Base-by-base conservation (phyloP, 2,797 vertebrate species). In the Tamandua tetradactyla region DNA sequence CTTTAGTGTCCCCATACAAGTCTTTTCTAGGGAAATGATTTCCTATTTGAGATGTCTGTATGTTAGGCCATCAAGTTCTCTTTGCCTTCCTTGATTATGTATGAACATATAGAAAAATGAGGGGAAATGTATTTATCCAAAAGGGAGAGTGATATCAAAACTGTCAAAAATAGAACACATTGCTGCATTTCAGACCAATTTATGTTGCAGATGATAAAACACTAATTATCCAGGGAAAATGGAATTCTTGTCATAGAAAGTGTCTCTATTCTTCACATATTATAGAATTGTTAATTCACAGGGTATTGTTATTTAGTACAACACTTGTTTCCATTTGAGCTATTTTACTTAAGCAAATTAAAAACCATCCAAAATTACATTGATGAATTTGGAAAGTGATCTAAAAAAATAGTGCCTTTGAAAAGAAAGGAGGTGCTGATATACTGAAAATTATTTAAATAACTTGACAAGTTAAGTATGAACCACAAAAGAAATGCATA, bases 351-450 rank as follows among this genome's bases (percentile, higher is more conserved):
- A 62, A 49, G 71, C 42, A 52, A 57, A 6, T 86, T 94, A 59
- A 79, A 80, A 32, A 47, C 44, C 95, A 75, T 94, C 55, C 94
- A 93, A 68, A 88, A 93, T 86, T 74, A 81, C 55, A 74, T 32
- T 78, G 87, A 94, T 91, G 42, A 96, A 93, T 93, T 89, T 88
- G 71, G 30, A 42, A 93, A 0, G 61, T 2, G 0, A 47, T 93
- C 17, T 30, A 37, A 37, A 44, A 6, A 59, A 47, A 72, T 59
- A 90, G 17, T 52, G 49, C 13, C 17, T 52, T n/a, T n/a, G n/a
- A n/a, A n/a, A n/a, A n/a, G n/a, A 52, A 52, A 3, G 14, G 49
- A 35, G 32, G n/a, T 8, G 27, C 30, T 81, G 5, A 1, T 81
- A 23, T 47, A 9, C 57, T 35, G 18, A 81, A 49, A 72, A n/a